Conservation (phyloP, 2,888 invertebrate genomes). For the Eristalis pertinax region DNA sequence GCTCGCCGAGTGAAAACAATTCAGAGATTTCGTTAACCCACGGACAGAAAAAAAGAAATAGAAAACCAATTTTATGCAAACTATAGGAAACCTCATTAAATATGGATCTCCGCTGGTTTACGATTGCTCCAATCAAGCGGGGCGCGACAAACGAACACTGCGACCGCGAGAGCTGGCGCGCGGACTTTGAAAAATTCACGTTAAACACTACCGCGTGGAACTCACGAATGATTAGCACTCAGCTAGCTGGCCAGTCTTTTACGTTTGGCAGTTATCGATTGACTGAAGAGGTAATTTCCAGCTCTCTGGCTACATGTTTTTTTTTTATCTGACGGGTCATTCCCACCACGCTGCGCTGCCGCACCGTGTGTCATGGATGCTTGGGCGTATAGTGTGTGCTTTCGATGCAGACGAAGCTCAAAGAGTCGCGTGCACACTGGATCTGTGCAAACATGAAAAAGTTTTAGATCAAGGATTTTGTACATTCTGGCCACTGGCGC, state of each 20-base stretch:
- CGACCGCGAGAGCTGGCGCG: slow-evolving; percentile 10
- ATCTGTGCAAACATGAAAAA: slow-evolving; percentile 24
- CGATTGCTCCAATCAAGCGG: slow-evolving; percentile 5
- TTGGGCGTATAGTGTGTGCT: slow-evolving; percentile 24
- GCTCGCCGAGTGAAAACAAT: slow-evolving; percentile 34
- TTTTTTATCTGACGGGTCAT: slow-evolving; percentile 52
- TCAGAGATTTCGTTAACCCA: slow-evolving; percentile 24
- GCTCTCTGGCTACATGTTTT: slow-evolving; percentile 48
- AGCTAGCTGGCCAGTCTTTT: slow-evolving; percentile 73
- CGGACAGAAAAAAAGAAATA: slow-evolving; percentile 24
- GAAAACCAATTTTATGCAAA: slow-evolving; percentile 2
- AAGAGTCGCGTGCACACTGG: slow-evolving; percentile 20
- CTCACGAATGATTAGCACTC: background rate
- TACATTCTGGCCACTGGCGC: slow-evolving; percentile 45
- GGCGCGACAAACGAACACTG: background rate
- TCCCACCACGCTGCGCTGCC: slow-evolving; percentile 39
- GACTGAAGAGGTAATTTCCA: slow-evolving; percentile 77
- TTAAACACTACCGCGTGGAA: slow-evolving; percentile 11
- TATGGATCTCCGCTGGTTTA: slow-evolving; percentile 23
- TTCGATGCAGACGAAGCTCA: slow-evolving; percentile 51
- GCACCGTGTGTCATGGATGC: slow-evolving; percentile 22
- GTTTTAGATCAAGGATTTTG: slow-evolving; percentile 70
- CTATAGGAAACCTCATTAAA: slow-evolving; percentile 13
- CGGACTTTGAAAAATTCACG: background rate
- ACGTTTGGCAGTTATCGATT: slow-evolving; percentile 78